phyloP scores from a whole-genome alignment of 2,888 invertebrate species.

The Phrixothrix hirtus region DNA sequence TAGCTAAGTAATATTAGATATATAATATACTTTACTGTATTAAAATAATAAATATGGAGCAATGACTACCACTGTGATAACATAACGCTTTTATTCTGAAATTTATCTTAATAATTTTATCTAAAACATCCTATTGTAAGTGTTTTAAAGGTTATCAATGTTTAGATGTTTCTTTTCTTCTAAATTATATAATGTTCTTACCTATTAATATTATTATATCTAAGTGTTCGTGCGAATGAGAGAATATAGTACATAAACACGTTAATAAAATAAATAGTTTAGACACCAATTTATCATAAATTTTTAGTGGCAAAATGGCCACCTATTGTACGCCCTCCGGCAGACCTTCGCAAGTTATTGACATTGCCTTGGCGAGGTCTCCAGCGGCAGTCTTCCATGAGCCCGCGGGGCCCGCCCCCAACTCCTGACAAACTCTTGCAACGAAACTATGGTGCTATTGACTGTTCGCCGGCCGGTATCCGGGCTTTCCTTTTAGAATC shows the following conservation, averaged over 20 bases:
- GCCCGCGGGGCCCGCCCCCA: constrained; percentile 50
- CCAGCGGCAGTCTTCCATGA: constrained; percentile 57
- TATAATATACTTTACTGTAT: constrained; percentile 29
- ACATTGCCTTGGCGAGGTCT: constrained; percentile 53
- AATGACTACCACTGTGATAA: constrained; percentile 60
- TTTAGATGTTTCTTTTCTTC: constrained; percentile 46
- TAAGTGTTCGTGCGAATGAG: constrained; percentile 31
- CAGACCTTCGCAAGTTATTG: constrained; percentile 32
- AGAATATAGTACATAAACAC: constrained; percentile 76
- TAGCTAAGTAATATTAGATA: constrained; percentile 20
- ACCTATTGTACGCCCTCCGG: constrained; percentile 31
- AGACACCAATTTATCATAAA: constrained; percentile 44
- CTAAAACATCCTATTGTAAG: constrained; percentile 47
- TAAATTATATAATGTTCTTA: constrained; percentile 37
- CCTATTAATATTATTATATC: constrained; percentile 23
- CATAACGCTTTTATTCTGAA: constrained; percentile 58
- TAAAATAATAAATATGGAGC: constrained; percentile 51
- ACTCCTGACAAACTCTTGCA: constrained; percentile 49
- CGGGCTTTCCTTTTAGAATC: constrained; percentile 26
- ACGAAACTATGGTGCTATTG: constrained; percentile 58
- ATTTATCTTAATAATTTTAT: constrained; percentile 52
- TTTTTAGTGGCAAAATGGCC: constrained; percentile 24
- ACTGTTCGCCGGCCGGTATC: constrained; percentile 46
- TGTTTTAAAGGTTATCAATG: constrained; percentile 51
- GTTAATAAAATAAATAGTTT: constrained; percentile 63